phyloP scores from a whole-genome alignment of 2,113 vertebrate genomes.

The Corythoichthys intestinalis region DNA sequence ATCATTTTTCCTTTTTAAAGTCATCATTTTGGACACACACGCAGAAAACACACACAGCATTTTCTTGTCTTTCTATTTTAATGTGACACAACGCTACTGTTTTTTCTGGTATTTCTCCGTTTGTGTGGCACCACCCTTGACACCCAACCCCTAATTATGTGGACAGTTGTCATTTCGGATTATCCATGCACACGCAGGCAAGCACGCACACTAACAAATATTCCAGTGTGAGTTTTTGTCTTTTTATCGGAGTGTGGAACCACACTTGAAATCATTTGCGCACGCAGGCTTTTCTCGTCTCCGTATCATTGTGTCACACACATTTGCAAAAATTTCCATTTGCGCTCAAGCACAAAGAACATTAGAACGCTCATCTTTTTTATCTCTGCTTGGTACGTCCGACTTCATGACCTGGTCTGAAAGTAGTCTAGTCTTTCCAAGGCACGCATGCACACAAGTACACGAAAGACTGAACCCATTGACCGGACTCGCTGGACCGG shows the following conservation, averaged over 20 bases:
- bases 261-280: too few species aligned
- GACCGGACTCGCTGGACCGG: background rate
- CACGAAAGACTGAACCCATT: background rate
- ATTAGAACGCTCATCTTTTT: too few species aligned
- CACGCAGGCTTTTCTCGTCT: too few species aligned
- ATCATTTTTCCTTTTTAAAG: too few species aligned
- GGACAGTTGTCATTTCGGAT: background rate
- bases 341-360: too few species aligned
- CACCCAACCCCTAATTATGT: background rate
- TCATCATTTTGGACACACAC: too few species aligned
- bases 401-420: background rate
- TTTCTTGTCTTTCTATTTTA: background rate
- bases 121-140: background rate
- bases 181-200: background rate
- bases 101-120: background rate
- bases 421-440: conserved; percentile 3
- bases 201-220: too few species aligned
- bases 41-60: background rate
- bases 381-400: too few species aligned
- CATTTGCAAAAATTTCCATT: too few species aligned
- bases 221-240: too few species aligned
- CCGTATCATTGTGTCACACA: too few species aligned
- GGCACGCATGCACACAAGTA: background rate
- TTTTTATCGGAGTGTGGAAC: too few species aligned
- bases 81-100: background rate